A percentile compares a stretch with the other conserved stretches of the same genome.
Conservation (phyloP, 2,888 invertebrate genomes). For the Drosophila anomelani region DNA sequence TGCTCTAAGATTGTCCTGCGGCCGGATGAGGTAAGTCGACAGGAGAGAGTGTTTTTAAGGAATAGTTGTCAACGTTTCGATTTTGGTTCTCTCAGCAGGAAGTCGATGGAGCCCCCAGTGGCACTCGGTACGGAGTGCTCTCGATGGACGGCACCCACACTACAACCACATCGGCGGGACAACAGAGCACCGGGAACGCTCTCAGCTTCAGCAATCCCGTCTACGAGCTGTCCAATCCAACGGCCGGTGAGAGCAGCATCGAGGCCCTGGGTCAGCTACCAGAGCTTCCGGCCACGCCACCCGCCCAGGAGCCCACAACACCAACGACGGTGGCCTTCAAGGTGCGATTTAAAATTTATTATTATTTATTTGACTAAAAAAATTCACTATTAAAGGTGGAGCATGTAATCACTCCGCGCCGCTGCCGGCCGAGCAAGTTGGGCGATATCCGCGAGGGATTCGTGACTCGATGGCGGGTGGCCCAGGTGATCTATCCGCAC, state of each 20-base stretch:
- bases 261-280: conserved; percentile 83
- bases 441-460: conserved; percentile 83
- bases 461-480: conserved; percentile 90
- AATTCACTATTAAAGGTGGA: conserved; percentile 70
- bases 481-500: conserved; percentile 94
- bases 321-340: conserved; percentile 84
- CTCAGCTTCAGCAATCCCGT: conserved; percentile 93
- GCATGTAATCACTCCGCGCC: conserved; percentile 84
- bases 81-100: conserved; percentile 86
- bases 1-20: conserved; percentile 92
- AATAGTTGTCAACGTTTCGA: background rate
- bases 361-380: background rate
- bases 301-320: conserved; percentile 75
- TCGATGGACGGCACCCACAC: conserved; percentile 88
- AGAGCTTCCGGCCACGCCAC: conserved; percentile 81
- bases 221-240: conserved; percentile 90
- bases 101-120: conserved; percentile 85
- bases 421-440: conserved; percentile 81
- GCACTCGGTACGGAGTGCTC: conserved; percentile 90
- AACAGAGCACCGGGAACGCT: conserved; percentile 86
- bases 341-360: conserved; percentile 1
- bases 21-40: conserved; percentile 89
- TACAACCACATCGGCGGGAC: conserved; percentile 87
- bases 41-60: background rate
- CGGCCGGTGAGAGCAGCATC: conserved; percentile 85